Evolutionary conservation across 2,888 invertebrate genomes (phyloP).

Genomic region (Drosophila neonasuta): DNA sequence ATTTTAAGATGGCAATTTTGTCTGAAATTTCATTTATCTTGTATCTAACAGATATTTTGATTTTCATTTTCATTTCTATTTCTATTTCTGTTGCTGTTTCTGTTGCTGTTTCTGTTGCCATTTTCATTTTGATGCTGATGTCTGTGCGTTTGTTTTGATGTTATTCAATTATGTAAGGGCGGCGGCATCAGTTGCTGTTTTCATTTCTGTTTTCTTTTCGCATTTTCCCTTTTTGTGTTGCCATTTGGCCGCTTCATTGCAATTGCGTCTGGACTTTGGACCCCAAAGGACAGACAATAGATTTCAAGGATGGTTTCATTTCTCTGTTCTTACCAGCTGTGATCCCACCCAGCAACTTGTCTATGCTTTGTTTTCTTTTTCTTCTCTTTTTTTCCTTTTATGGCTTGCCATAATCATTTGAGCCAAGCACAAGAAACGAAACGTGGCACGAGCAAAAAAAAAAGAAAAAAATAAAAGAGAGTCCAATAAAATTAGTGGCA

Average conservation of each 20-base stretch:
- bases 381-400: constrained; percentile 38
- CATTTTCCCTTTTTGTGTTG: constrained; percentile 10
- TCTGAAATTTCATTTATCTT: constrained; percentile 53
- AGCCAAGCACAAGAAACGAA: constrained; percentile 34
- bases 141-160: constrained; percentile 66
- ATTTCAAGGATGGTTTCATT: constrained; percentile 76
- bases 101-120: constrained; percentile 44
- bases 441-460: constrained; percentile 36
- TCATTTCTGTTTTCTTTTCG: constrained; percentile 3
- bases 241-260: constrained; percentile 62
- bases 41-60: constrained; percentile 65
- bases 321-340: constrained; percentile 53
- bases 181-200: constrained; percentile 53
- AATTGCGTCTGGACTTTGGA: constrained; percentile 56
- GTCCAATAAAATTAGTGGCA: constrained; percentile 69
- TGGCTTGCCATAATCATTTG: constrained; percentile 72
- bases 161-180: constrained; percentile 69
- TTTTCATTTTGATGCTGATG: constrained; percentile 9
- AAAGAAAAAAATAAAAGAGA: background rate
- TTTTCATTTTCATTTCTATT: constrained; percentile 62
- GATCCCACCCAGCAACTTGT: constrained; percentile 30
- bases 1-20: constrained; percentile 35
- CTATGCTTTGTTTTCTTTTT: constrained; percentile 11
- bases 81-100: constrained; percentile 62
- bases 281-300: constrained; percentile 63